These are phyloP conservation scores for Agrochola lota DNA, from an alignment of 2,888 invertebrate species.

Conservation along the genomic window DNA sequence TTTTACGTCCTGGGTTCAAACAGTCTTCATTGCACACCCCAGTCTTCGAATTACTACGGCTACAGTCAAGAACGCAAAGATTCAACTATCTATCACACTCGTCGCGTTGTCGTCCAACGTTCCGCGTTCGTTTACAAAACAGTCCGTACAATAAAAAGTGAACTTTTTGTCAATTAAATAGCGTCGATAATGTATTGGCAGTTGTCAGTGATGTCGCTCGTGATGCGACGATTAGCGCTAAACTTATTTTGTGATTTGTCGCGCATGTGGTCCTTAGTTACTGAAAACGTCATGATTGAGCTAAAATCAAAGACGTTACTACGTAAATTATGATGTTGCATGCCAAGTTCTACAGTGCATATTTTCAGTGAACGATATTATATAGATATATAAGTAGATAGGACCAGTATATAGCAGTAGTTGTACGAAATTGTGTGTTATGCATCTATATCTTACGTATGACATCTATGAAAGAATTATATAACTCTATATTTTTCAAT, in stretches of 20 bases:
- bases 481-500: slow-evolving; percentile 71
- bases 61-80: too few species aligned
- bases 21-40: too few species aligned
- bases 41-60: too few species aligned
- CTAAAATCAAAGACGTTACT: slow-evolving; percentile 1
- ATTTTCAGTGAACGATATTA: slow-evolving; percentile 51
- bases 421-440: slow-evolving; percentile 83
- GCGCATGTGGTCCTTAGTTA: background rate
- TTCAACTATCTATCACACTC: too few species aligned
- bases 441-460: slow-evolving; percentile 81
- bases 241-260: background rate
- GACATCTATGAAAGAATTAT: slow-evolving; percentile 76
- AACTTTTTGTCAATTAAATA: too few species aligned
- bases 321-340: slow-evolving; percentile 20
- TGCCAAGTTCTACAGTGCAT: slow-evolving; percentile 52
- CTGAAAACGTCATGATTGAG: background rate
- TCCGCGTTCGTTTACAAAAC: too few species aligned
- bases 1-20: too few species aligned
- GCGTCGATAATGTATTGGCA: too few species aligned
- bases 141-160: too few species aligned
- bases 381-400: slow-evolving; percentile 76
- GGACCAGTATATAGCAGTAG: slow-evolving; percentile 81
- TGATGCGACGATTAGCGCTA: background rate
- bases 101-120: too few species aligned
- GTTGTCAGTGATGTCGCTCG: too few species aligned